These are phyloP conservation scores for Mythimna impura DNA, from an alignment of 2,888 invertebrate genomes.

Conservation along the genomic window DNA sequence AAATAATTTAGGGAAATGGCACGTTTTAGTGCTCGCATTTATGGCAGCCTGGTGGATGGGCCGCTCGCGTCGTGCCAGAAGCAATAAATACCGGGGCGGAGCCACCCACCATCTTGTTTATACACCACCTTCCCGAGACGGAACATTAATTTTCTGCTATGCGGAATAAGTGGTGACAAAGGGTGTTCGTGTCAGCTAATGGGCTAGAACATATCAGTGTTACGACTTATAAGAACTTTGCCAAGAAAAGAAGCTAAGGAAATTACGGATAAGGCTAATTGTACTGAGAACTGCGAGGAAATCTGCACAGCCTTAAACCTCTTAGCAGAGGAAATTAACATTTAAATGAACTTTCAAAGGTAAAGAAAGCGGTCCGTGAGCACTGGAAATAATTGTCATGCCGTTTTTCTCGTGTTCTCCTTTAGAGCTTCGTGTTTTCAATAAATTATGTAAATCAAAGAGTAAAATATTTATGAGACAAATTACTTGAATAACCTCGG, in stretches of 20 bases:
- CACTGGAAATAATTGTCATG: conserved; percentile 62
- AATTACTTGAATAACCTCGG: conserved; percentile 49
- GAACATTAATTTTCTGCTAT: conserved; percentile 83
- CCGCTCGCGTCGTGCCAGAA: conserved; percentile 77
- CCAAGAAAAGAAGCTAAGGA: conserved; percentile 66
- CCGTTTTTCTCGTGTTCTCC: conserved; percentile 55
- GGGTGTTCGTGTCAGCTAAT: conserved; percentile 80
- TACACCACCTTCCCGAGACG: conserved; percentile 79
- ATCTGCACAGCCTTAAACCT: conserved; percentile 60
- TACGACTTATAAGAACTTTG: conserved; percentile 73
- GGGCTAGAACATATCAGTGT: conserved; percentile 78
- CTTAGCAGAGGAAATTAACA: conserved; percentile 71
- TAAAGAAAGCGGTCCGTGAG: conserved; percentile 58
- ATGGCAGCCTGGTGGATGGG: conserved; percentile 78
- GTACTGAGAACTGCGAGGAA: conserved; percentile 53
- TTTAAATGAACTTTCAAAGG: conserved; percentile 69
- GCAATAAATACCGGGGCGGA: conserved; percentile 84
- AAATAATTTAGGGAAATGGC: conserved; percentile 86
- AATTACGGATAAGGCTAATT: conserved; percentile 65
- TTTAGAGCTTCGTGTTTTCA: conserved; percentile 53
- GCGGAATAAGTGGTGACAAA: conserved; percentile 83
- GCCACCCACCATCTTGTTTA: conserved; percentile 83
- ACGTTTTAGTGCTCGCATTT: conserved; percentile 85
- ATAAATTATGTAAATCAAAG: conserved; percentile 59
- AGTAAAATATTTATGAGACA: conserved; percentile 47